Conservation (phyloP, 1,140 invertebrate species). For the Cherax quadricarinatus region DNA sequence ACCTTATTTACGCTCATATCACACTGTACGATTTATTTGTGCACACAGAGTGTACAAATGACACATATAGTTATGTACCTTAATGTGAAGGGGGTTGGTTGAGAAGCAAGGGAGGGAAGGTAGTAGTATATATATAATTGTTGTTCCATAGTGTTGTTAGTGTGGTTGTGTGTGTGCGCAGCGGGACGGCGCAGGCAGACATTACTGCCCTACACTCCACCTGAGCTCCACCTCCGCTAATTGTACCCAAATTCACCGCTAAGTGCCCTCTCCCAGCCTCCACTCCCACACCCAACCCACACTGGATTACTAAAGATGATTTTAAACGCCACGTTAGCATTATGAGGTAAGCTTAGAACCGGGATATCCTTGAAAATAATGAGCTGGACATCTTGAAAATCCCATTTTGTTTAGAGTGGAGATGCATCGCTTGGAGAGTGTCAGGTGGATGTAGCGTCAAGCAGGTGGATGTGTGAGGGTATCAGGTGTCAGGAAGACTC, state of each 20-base stretch:
- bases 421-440: conserved; percentile 38
- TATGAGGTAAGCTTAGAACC: conserved; percentile 47
- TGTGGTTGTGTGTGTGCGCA: neutral
- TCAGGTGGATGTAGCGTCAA: conserved; percentile 36
- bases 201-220: conserved; percentile 31
- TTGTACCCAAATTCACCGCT: conserved; percentile 41
- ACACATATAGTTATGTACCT: neutral
- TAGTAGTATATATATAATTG: neutral
- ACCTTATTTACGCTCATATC: neutral
- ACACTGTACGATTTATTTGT: neutral
- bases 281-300: conserved; percentile 16
- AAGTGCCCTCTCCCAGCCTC: conserved; percentile 30
- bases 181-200: conserved; percentile 9
- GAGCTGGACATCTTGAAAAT: conserved; percentile 66
- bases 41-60: neutral
- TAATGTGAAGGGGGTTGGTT: neutral
- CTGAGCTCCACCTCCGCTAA: conserved; percentile 31
- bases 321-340: conserved; percentile 27
- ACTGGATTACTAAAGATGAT: conserved; percentile 35
- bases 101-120: neutral
- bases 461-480: conserved; percentile 17
- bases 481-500: neutral
- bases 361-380: conserved; percentile 42
- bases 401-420: conserved; percentile 64
- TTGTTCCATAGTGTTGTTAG: neutral